phyloP scores from a whole-genome alignment of 2,797 vertebrate genomes.

The Aselliscus stoliczkanus region DNA sequence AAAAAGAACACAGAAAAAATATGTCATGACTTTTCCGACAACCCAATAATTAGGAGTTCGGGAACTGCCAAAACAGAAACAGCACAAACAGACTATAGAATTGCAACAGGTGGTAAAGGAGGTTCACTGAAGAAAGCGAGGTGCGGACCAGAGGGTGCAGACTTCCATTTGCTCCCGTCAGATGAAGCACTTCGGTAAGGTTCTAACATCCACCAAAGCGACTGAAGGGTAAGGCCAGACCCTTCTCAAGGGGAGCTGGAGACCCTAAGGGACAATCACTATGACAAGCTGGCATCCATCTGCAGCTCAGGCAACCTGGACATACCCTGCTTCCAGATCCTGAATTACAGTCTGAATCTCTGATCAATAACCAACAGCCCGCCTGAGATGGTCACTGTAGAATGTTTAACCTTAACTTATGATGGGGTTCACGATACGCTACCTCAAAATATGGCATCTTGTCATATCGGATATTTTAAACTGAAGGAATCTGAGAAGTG shows the following conservation, averaged over 20 bases:
- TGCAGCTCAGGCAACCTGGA: not conserved
- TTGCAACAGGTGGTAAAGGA: not conserved
- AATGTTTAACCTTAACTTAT: not conserved
- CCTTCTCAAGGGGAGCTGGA: not conserved
- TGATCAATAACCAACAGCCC: not conserved
- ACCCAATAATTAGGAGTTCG: not conserved
- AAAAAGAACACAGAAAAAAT: no score
- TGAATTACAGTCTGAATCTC: not conserved
- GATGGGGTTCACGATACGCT: not conserved
- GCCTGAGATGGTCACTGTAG: not conserved
- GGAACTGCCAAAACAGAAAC: not conserved
- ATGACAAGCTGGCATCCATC: not conserved
- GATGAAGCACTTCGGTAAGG: not conserved
- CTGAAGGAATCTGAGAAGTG: not conserved
- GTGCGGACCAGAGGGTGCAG: not conserved
- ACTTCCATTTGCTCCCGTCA: not conserved
- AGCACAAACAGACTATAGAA: not conserved
- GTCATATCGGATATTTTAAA: not conserved
- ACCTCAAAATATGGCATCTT: not conserved
- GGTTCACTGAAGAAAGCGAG: not conserved
- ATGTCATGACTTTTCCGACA: no score
- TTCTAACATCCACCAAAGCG: not conserved
- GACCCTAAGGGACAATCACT: not conserved
- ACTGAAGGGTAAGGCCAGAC: not conserved
- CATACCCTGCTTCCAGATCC: not conserved